Base-by-base conservation (phyloP, 2,888 invertebrate species). In the Drosophila kanekoi region DNA sequence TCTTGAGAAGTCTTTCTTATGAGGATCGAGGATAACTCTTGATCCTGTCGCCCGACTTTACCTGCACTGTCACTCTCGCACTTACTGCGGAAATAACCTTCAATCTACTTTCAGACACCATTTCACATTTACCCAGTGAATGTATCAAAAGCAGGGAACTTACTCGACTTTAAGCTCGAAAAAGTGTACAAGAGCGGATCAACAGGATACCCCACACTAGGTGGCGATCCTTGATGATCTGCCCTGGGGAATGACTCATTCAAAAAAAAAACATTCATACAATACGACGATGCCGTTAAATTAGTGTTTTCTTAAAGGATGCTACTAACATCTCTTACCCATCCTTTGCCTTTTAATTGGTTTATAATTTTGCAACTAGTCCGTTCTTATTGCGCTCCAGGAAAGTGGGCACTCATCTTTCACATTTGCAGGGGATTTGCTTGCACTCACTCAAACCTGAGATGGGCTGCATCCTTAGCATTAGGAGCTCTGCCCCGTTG, bases 221-320 rank as follows among this genome's bases (percentile, higher is more conserved):
- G 41, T 49, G 14, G 20, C 6, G 18, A 4, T 2, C 20, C 33
- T 10, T 20, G 33, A 33, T 5, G 6, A 18, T 33, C 38, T 13
- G 23, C 51, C 6, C 43, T 16, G 5, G 59, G 51, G 13, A 51
- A 51, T 6, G 44, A 51, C 4, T 44, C 51, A 44, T 44, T 18
- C 28, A 51, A 4, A 1, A 60, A 10, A 1, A 18, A 18, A 1
- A 18, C 2, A 2, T 18, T n/a, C n/a, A n/a, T n/a, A n/a, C n/a
- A n/a, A n/a, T n/a, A n/a, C n/a, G n/a, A n/a, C n/a, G 6, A 23
- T 6, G 6, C 23, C 23, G 1, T 23, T 23, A 6, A 23, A 23
- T 33, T 10, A 33, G 6, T 11, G 33, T 33, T 11, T 0, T 6
- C 33, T 5, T 41, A 32, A n/a, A 33, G 40, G 8, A 11, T 20